Evolutionary conservation across 2,888 invertebrate species (phyloP), one percentile per base, ranked within the genome.

Genomic region (Oscheius sp.): DNA sequence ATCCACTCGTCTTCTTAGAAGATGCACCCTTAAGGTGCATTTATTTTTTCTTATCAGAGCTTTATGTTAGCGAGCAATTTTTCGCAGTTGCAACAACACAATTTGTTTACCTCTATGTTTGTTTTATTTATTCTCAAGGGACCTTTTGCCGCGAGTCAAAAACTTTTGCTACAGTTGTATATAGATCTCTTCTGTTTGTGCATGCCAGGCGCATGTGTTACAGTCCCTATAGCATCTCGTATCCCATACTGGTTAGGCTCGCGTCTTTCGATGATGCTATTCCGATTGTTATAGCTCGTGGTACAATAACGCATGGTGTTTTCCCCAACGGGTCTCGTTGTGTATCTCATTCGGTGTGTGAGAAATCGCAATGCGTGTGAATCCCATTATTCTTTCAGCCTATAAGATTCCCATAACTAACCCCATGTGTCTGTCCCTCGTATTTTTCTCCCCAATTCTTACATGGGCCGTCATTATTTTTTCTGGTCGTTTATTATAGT

Each of bases 191-290:
- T 29, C 66, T 66, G 49, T 66, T 52, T 2, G 16, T 18, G 18
- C 66, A 35, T 66, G 66, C 66, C 66, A 49, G 66, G 66, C 52
- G 66, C 66, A 66, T 52, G 52, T 63, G 43, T 66, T 23, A 13
- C 61, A 61, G 61, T 61, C 61, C 45, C 45, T 21, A 41, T 61
- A 61, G 61, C 61, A 61, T 61, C 61, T 61, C 61, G 21, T 45
- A 41, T 9, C 18, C 45, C 43, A 61, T 43, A 61, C 61, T n/a
- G 61, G 61, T 61, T 55, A 25, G 55, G 55, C 55, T 55, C 25
- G 12, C 35, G 46, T 66, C 66, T 66, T 49, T 66, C 66, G 25
- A 35, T 49, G 49, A 52, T 66, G 66, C 49, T 66, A 66, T 52
- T 29, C 35, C 52, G 29, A 25, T 66, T 52, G 46, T 52, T 43